Evolutionary conservation across 2,797 vertebrate genomes (phyloP), one percentile per base, ranked within the genome.

Genomic region (Rhynchonycteris naso): DNA sequence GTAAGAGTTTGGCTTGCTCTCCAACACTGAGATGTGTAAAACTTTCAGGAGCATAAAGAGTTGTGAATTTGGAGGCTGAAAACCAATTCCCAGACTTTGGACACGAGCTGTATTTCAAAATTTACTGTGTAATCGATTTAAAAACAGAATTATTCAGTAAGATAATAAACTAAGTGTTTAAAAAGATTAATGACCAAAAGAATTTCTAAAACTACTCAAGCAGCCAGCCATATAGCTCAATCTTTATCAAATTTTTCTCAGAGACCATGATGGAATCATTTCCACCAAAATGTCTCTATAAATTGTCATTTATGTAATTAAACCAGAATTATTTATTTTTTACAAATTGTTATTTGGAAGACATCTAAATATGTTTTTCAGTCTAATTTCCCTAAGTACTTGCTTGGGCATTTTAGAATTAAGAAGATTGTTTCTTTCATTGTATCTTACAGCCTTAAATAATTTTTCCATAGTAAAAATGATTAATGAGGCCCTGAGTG

Each of bases 271-370:
- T 68, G 38, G 50, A 24, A 97, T 94, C 93, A 92, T 95, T 97
- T 96, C 90, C 93, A 96, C 69, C 2, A n/a, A 91, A 96, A 58
- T 35, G 12, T 85, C 75, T 56, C 66, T 78, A 35, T 90, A 94
- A 97, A 96, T 97, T 95, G 89, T 87, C 30, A 85, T 95, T 92
- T 5, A 59, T 94, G 92, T 5, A 59, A 97, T 97, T 98, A 96
- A 97, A 97, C 95, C 83, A 95, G 90, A 96, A 97, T 98, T 30
- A 97, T 98, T 98, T 98, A 98, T 98, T 98, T 98, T 98, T 98
- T 98, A 97, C 95, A 94, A 97, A 82, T 96, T 81, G 54, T 90
- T 96, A 97, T 98, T 98, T 98, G 92, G 80, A 82, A 97, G 97
- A 96, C 71, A 90, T 85, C 90, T 56, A 88, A 54, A 78, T 97